Evolutionary conservation across 2,888 invertebrate genomes (phyloP).

Genomic region (Aporophyla lueneburgensis): DNA sequence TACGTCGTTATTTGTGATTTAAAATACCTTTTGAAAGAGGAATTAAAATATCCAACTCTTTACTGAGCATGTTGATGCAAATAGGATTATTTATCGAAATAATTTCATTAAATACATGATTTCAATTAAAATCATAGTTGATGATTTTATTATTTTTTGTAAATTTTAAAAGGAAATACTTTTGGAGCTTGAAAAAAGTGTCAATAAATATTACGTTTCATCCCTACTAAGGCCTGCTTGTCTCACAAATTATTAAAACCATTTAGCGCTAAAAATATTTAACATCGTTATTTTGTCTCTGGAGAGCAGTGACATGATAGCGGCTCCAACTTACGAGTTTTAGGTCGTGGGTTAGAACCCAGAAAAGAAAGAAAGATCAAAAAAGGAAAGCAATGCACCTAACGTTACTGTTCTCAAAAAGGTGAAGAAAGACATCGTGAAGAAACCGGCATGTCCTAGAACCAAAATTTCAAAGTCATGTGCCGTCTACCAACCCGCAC

Average conservation of each 20-base stretch:
- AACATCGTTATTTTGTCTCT: too few species aligned
- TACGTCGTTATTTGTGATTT: slow-evolving; percentile 59
- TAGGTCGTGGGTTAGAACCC: too few species aligned
- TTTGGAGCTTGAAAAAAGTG: not conserved
- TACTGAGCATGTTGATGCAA: slow-evolving; percentile 22
- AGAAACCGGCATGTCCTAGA: too few species aligned
- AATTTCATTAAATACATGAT: slow-evolving; percentile 10
- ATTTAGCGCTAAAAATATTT: not conserved
- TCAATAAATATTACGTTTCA: not conserved
- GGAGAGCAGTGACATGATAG: too few species aligned
- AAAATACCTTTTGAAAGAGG: slow-evolving; percentile 53
- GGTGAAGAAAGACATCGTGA: too few species aligned
- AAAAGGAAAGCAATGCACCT: too few species aligned
- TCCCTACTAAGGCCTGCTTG: not conserved
- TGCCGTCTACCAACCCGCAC: too few species aligned
- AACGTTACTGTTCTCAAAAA: too few species aligned
- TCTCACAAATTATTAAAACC: not conserved
- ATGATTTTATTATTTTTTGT: not conserved
- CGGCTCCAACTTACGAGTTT: too few species aligned
- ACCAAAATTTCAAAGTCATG: too few species aligned
- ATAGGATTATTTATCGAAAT: slow-evolving; percentile 31
- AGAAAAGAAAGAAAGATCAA: too few species aligned
- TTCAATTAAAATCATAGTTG: not conserved
- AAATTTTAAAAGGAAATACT: not conserved
- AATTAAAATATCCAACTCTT: slow-evolving; percentile 58